Evolutionary conservation across 1,140 invertebrate genomes (phyloP), one percentile per base, ranked within the genome.

Genomic region (Drosophila kanapiae): DNA sequence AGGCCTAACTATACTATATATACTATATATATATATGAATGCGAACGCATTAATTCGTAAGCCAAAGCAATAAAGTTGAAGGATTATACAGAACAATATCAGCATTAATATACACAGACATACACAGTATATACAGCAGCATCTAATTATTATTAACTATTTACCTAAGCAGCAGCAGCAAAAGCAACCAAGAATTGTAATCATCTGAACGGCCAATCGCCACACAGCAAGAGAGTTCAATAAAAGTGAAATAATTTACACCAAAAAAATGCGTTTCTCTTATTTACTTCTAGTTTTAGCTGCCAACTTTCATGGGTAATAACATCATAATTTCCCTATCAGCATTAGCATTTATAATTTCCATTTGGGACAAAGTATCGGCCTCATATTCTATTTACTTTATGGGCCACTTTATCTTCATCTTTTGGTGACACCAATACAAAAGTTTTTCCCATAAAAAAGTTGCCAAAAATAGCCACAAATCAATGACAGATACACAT

Each of bases 161-260:
- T 88, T 88, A 88, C 85, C 77, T 76, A 61, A 86, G 40, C 48
- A 59, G 40, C 49, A 68, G n/a, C 64, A 61, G 57, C 51, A 37
- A 48, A 11, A 45, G 51, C 59, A 56, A 23, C 40, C 54, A 69
- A 53, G 38, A 78, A 63, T 63, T 71, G 67, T 70, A 78, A 70
- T 47, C 45, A 78, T 60, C 63, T 47, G 56, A 79, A 37, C 35
- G 67, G 69, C 54, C 70, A 35, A 60, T 51, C 65, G 67, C 54
- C 69, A 31, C 67, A 56, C n/a, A 48, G 69, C 65, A 57, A 67
- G 48, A 63, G 72, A 82, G 74, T 87, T 87, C 80, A 88, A 88
- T 88, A 88, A 88, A 88, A 74, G 54, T 60, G 70, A 80, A 88
- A 88, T 88, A 83, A 88, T 88, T 88, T 88, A 88, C 84, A 87